Evolutionary conservation across 2,113 vertebrate genomes (phyloP), one percentile per base, ranked within the genome.

Genomic region (Nipponia nippon): DNA sequence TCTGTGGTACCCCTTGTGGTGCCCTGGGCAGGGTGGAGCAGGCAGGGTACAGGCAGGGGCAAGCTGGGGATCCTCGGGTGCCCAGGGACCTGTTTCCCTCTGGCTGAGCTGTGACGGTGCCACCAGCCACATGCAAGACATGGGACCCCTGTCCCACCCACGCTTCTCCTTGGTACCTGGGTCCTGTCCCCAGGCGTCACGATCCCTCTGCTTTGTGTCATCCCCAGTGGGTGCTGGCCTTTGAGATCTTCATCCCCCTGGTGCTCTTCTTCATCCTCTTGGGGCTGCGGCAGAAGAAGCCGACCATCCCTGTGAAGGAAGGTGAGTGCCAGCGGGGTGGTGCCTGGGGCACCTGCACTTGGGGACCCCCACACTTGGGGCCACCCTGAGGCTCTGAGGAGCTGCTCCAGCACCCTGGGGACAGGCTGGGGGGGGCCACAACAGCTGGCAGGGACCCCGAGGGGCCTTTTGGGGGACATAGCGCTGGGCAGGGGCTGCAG

Each of bases 221-320:
- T 83, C 80, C 93, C 6, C 97, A 99, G 99, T 99, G 99, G 99
- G 99, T 99, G 91, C 96, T 99, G 97, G 98, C 99, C 27, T 99
- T 99, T 14, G 99, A 99, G 98, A 99, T 99, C 97, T 99, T 99
- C 97, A 99, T 99, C 95, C 99, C 99, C 0, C 95, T 99, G 47
- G 99, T 99, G 58, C 99, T 99, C 53, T 99, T 99, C 98, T 99
- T 99, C 98, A 99, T 99, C 91, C 98, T 99, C 3, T 94, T 99
- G 95, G 99, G 99, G 34, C 98, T 99, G 58, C 98, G 99, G 88
- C 99, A 99, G 98, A 99, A 99, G 98, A 99, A 99, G 77, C 99
- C 99, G 0, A 99, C 99, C 49, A 99, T 99, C 95, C 98, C 99
- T 4, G 99, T 99, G 97, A 99, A 99, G 93, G 99, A 99, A 99